Percentiles rank a stretch among this genome's conserved stretches.
These are phyloP conservation scores for Caiman crocodilus DNA, from an alignment of 2,797 vertebrate species.

Conservation along the genomic window DNA sequence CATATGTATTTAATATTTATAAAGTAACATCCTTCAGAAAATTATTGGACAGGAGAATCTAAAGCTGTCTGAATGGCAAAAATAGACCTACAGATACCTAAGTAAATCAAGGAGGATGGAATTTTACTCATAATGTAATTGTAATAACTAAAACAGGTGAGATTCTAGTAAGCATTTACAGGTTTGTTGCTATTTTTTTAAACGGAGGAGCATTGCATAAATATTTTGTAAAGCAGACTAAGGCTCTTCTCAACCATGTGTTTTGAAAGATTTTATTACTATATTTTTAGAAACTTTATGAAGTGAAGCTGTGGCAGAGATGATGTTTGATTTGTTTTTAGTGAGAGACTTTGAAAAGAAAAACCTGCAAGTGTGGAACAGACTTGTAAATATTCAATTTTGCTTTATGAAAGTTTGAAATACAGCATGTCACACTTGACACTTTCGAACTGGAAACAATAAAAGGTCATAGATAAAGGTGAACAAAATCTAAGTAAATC, in stretches of 20 bases:
- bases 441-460: conserved; percentile 19
- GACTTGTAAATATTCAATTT: conserved; percentile 52
- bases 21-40: neutral
- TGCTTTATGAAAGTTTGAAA: conserved; percentile 30
- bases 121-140: neutral
- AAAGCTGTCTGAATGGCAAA: neutral
- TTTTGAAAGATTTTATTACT: conserved; percentile 16
- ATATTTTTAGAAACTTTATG: conserved; percentile 31
- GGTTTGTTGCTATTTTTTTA: conserved; percentile 38
- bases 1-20: fast-evolving
- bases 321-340: neutral
- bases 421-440: conserved; percentile 15
- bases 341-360: conserved; percentile 37
- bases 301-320: conserved; percentile 21
- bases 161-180: neutral
- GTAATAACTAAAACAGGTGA: conserved; percentile 5
- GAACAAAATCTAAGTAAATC: conserved; percentile 28
- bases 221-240: conserved; percentile 40
- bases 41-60: neutral
- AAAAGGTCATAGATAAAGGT: conserved; percentile 30
- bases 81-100: neutral
- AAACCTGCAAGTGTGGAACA: conserved; percentile 33
- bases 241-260: neutral
- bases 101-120: neutral
- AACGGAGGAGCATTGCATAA: conserved; percentile 11